Base-by-base conservation (phyloP, 2,888 invertebrate genomes). In the Epirrhoe tristata region DNA sequence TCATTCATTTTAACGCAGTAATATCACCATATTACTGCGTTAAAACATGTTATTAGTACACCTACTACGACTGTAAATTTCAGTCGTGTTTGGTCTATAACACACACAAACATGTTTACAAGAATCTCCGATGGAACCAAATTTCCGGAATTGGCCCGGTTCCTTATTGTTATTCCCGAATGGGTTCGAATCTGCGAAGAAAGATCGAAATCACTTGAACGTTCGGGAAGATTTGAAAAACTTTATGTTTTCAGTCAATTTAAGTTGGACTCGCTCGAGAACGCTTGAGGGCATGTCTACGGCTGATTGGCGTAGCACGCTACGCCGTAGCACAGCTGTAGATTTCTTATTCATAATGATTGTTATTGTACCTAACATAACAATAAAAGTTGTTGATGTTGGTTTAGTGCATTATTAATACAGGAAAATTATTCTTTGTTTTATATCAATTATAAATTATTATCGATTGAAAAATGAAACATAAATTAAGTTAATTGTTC, bases 21-120 rank as follows among this genome's bases (percentile, higher is more conserved):
- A n/a, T n/a, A n/a, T n/a, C n/a, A n/a, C n/a, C n/a, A n/a, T n/a
- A n/a, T n/a, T n/a, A n/a, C n/a, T n/a, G n/a, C n/a, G n/a, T n/a
- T n/a, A n/a, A n/a, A n/a, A n/a, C n/a, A n/a, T n/a, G n/a, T n/a
- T n/a, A n/a, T n/a, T n/a, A n/a, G n/a, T n/a, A n/a, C n/a, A n/a
- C n/a, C n/a, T n/a, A n/a, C n/a, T n/a, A n/a, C n/a, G n/a, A n/a
- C n/a, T n/a, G 10, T 10, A 3, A 39, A 43, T 48, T 46, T 51
- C 14, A 16, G 16, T n/a, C n/a, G n/a, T n/a, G n/a, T 48, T 48
- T 10, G 43, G 43, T 16, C 7, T 48, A 16, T 48, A 16, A 7
- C 16, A 14, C 16, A 48, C 76, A 84, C 86, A 89, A 88, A 89
- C 89, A 89, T 89, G 87, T 88, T 89, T 87, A 85, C 85, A 73